Evolutionary conservation across 2,888 invertebrate genomes (phyloP).

Genomic region (Smittia aterrima): DNA sequence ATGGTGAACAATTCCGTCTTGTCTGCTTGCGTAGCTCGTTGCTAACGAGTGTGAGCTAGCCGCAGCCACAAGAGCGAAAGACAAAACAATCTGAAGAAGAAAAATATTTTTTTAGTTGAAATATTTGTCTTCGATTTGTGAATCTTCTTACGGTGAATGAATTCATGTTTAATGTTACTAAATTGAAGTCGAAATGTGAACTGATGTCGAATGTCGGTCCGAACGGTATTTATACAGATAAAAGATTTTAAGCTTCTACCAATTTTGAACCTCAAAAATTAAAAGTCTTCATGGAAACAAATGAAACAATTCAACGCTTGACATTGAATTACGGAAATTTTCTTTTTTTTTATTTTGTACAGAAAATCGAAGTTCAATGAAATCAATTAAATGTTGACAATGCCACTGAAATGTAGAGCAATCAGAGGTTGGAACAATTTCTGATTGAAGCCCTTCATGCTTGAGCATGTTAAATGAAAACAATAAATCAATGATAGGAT

Average conservation of each 20-base stretch:
- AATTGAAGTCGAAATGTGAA: neutral
- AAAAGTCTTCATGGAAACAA: neutral
- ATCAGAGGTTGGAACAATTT: no score
- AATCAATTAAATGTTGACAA: no score
- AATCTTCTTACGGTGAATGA: neutral
- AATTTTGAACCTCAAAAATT: neutral
- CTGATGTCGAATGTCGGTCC: neutral
- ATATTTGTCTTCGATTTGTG: neutral
- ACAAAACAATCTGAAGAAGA: neutral
- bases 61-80: neutral
- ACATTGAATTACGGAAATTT: neutral
- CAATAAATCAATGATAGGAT: no score
- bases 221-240: conserved; percentile 2
- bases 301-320: neutral
- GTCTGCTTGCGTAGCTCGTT: neutral
- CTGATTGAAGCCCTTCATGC: no score
- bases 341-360: no score
- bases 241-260: neutral
- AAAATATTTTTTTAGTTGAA: neutral
- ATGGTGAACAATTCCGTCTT: neutral
- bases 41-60: neutral
- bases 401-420: no score
- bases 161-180: neutral
- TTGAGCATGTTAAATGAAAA: no score
- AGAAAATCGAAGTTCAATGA: no score